phyloP scores from a whole-genome alignment of 2,888 invertebrate genomes.

The Papilio elwesi region DNA sequence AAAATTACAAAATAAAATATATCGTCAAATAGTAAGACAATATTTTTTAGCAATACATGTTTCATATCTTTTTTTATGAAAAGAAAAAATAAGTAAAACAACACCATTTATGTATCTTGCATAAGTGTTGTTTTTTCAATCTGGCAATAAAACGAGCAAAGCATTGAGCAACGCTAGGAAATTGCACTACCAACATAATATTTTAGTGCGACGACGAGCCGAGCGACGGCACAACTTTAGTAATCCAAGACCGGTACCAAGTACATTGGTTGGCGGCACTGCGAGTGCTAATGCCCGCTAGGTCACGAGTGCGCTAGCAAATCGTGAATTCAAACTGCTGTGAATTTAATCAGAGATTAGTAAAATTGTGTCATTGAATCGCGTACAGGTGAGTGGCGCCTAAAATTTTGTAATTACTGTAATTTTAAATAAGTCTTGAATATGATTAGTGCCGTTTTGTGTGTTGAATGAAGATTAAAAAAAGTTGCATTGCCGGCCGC shows the following conservation, averaged over 20 bases:
- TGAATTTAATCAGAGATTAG: slow-evolving; percentile 55
- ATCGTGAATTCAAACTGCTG: slow-evolving; percentile 57
- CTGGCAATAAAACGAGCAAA: no score
- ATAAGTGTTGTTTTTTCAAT: no score
- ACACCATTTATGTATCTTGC: no score
- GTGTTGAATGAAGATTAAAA: slow-evolving; percentile 49
- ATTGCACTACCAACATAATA: background rate
- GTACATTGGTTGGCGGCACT: slow-evolving; percentile 61
- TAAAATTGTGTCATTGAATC: slow-evolving; percentile 50
- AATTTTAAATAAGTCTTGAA: slow-evolving; percentile 21
- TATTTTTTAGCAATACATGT: no score
- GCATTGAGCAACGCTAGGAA: no score
- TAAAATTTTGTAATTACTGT: slow-evolving; percentile 40
- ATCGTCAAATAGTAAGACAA: no score
- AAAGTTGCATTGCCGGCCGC: slow-evolving; percentile 59
- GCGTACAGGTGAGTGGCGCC: slow-evolving; percentile 54
- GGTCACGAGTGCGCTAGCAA: slow-evolving; percentile 74
- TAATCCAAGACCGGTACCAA: slow-evolving; percentile 32
- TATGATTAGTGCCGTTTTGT: slow-evolving; percentile 37
- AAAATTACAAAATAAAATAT: no score
- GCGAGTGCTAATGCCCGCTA: slow-evolving; percentile 76
- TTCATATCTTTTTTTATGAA: no score
- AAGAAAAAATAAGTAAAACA: no score
- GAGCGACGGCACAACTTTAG: slow-evolving; percentile 46
- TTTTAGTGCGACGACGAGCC: background rate